phyloP scores from a whole-genome alignment of 2,797 vertebrate species.

The Mormyrops boulengeri region DNA sequence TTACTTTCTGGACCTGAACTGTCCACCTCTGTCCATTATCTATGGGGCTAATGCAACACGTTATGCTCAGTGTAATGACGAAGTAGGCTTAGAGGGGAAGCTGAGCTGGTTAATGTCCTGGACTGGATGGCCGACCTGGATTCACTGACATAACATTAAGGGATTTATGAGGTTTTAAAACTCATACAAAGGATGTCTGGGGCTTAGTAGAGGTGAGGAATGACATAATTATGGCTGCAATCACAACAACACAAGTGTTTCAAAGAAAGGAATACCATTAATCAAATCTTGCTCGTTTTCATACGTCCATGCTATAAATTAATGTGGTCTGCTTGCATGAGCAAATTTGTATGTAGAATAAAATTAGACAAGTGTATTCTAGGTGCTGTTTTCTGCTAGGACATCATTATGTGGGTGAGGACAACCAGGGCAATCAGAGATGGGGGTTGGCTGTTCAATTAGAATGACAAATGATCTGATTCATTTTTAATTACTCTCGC shows the following conservation, averaged over 20 bases:
- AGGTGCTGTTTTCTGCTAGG: not conserved
- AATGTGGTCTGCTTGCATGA: not conserved
- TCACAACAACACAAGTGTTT: not conserved
- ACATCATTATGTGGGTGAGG: not conserved
- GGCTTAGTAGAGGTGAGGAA: not conserved
- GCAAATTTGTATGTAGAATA: not conserved
- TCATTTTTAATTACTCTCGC: constrained; percentile 3
- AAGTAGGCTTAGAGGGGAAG: not conserved
- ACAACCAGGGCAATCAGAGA: not conserved
- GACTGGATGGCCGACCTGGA: not conserved
- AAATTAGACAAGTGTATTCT: not conserved
- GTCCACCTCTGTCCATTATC: not conserved
- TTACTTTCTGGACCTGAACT: not conserved
- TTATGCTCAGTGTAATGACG: not conserved
- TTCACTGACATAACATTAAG: not conserved
- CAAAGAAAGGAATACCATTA: not conserved
- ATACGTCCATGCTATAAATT: not conserved
- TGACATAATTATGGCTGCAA: not conserved
- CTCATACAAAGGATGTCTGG: not conserved
- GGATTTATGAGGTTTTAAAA: not conserved
- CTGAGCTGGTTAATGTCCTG: not conserved
- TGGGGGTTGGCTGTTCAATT: not conserved
- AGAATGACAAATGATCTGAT: constrained; percentile 13
- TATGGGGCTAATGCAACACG: not conserved
- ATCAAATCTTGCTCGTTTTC: not conserved